phyloP scores from a whole-genome alignment of 2,888 invertebrate species.

The Tuberolachnus salignus region DNA sequence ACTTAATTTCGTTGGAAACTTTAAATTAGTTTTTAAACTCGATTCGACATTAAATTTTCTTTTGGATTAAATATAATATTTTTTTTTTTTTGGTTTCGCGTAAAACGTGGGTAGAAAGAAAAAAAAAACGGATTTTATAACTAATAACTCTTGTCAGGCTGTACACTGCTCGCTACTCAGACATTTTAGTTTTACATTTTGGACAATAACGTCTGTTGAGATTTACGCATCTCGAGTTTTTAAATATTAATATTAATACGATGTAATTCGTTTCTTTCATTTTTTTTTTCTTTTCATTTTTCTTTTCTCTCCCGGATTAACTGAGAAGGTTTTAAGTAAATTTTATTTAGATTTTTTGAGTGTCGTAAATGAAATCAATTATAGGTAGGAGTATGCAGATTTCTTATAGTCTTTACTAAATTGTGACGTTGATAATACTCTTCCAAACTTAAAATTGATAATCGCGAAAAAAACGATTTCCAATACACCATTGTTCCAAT shows the following conservation, averaged over 20 bases:
- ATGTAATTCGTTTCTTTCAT: no score
- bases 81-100: background rate
- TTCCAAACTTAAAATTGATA: no score
- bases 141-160: conserved; percentile 3
- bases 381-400: no score
- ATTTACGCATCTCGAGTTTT: background rate
- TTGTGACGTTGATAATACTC: no score
- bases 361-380: no score
- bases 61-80: background rate
- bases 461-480: no score
- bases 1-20: conserved; percentile 40
- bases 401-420: no score
- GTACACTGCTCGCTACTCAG: background rate
- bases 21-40: conserved; percentile 49
- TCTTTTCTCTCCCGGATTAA: no score
- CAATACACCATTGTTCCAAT: no score
- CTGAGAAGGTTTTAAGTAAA: no score
- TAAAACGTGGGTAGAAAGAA: background rate
- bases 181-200: background rate
- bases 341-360: no score
- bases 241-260: background rate
- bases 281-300: no score
- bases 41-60: conserved; percentile 22
- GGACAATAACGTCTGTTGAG: background rate
- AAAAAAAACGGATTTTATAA: conserved; percentile 8